Percentiles rank a stretch among this genome's conserved stretches.
phyloP scores from a whole-genome alignment of 2,113 vertebrate species.

The Tamias sibiricus region DNA sequence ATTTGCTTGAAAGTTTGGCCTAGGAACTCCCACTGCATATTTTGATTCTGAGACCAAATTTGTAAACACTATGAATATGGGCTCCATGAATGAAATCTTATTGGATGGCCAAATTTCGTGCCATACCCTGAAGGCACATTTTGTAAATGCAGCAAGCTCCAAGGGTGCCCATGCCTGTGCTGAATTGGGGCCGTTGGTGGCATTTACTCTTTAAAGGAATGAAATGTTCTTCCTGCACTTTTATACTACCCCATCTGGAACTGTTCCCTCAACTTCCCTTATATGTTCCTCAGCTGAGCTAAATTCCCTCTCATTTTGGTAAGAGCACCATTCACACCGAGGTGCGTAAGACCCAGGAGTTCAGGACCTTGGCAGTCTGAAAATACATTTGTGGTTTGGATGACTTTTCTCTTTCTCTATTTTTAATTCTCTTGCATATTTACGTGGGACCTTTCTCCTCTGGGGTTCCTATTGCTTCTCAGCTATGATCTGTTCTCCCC shows the following conservation, averaged over 20 bases:
- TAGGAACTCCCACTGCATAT: not conserved
- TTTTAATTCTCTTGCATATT: slow-evolving; percentile 71
- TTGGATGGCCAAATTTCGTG: not conserved
- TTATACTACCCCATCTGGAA: slow-evolving; percentile 5
- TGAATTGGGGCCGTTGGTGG: not conserved
- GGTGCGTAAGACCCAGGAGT: slow-evolving; percentile 14
- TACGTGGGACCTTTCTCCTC: slow-evolving; percentile 50
- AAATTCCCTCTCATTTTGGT: slow-evolving; percentile 66
- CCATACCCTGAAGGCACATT: not conserved
- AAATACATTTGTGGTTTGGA: slow-evolving; percentile 67
- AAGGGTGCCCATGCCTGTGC: not conserved
- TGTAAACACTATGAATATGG: not conserved
- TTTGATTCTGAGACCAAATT: not conserved
- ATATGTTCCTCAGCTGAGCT: slow-evolving; percentile 32
- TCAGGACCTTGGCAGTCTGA: slow-evolving; percentile 61
- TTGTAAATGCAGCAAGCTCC: not conserved
- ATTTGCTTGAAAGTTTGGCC: not conserved
- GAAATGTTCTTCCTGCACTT: slow-evolving; percentile 37
- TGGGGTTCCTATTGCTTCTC: not conserved
- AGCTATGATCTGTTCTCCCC: not conserved
- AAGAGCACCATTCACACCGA: not conserved
- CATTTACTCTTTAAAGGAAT: slow-evolving; percentile 63
- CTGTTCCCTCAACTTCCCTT: slow-evolving; percentile 35
- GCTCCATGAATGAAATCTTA: not conserved
- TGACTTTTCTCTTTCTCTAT: slow-evolving; percentile 68